These are phyloP conservation scores for Smutsia temminckii DNA, from an alignment of 2,797 vertebrate genomes.

Conservation along the genomic window DNA sequence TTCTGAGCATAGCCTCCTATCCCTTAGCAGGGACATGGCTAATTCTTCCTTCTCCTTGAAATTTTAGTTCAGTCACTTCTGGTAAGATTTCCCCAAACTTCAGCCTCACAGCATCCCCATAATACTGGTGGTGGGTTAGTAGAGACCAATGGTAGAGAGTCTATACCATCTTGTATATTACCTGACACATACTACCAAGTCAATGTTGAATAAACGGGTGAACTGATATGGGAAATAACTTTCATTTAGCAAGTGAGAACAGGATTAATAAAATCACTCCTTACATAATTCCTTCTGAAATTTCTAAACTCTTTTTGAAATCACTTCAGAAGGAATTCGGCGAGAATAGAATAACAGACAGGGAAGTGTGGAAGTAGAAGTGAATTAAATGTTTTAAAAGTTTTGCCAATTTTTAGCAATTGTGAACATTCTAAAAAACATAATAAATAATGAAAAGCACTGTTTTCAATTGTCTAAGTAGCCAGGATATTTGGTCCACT, in stretches of 20 bases:
- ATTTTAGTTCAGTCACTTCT: neutral
- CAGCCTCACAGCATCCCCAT: accelerated
- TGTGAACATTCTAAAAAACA: neutral
- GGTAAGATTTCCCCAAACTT: neutral
- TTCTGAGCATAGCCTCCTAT: neutral
- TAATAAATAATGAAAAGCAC: neutral
- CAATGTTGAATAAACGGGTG: neutral
- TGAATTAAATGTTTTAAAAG: neutral
- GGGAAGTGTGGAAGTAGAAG: neutral
- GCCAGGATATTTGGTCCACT: neutral
- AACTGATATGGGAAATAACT: neutral
- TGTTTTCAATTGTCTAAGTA: neutral
- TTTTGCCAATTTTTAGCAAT: neutral
- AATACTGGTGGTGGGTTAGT: too few species aligned
- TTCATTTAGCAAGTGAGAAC: neutral
- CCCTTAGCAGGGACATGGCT: neutral
- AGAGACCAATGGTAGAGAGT: neutral
- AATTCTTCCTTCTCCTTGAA: neutral
- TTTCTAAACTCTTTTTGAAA: neutral
- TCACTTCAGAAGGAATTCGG: neutral
- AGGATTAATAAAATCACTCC: neutral
- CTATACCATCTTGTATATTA: neutral
- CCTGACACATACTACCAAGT: neutral
- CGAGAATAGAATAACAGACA: neutral
- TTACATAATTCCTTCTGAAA: neutral